Percentiles rank a stretch among this genome's conserved stretches.
phyloP scores from a whole-genome alignment of 2,888 invertebrate species.

The Tortricodes alternella region DNA sequence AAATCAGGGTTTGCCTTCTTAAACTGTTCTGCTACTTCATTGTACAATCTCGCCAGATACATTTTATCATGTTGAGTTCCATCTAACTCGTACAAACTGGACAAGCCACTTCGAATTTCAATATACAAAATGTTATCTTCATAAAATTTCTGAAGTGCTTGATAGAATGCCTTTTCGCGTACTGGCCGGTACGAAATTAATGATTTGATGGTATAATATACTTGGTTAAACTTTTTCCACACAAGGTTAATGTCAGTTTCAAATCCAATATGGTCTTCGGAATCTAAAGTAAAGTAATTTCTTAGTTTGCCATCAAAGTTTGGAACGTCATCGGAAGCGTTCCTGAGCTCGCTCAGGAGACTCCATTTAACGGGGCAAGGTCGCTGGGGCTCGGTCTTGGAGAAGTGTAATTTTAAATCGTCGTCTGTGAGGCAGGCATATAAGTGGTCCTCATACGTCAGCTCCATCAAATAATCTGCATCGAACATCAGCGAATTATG shows the following conservation, averaged over 20 bases:
- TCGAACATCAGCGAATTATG: conserved; percentile 86
- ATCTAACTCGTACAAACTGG: conserved; percentile 84
- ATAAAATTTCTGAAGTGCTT: conserved; percentile 83
- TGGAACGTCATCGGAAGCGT: conserved; percentile 60
- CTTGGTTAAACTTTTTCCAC: conserved; percentile 83
- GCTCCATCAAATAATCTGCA: conserved; percentile 80
- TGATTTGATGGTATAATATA: conserved; percentile 77
- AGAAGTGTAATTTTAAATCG: conserved; percentile 63
- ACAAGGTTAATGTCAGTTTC: conserved; percentile 79
- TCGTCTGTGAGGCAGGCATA: conserved; percentile 73
- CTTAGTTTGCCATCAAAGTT: conserved; percentile 79
- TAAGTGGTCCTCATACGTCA: conserved; percentile 85
- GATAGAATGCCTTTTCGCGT: conserved; percentile 84
- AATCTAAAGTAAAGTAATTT: conserved; percentile 79
- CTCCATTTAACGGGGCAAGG: conserved; percentile 73
- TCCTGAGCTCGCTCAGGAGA: conserved; percentile 73
- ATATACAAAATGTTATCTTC: conserved; percentile 88
- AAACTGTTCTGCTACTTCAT: conserved; percentile 82
- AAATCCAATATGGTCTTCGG: conserved; percentile 58
- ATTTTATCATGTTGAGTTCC: conserved; percentile 77
- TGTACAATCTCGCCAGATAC: conserved; percentile 81
- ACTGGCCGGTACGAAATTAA: conserved; percentile 84
- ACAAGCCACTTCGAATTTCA: conserved; percentile 85
- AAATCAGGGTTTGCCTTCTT: conserved; percentile 84
- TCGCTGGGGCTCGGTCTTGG: conserved; percentile 50